Conservation (phyloP, 2,888 invertebrate genomes). For the Stegana nigrithorax region DNA sequence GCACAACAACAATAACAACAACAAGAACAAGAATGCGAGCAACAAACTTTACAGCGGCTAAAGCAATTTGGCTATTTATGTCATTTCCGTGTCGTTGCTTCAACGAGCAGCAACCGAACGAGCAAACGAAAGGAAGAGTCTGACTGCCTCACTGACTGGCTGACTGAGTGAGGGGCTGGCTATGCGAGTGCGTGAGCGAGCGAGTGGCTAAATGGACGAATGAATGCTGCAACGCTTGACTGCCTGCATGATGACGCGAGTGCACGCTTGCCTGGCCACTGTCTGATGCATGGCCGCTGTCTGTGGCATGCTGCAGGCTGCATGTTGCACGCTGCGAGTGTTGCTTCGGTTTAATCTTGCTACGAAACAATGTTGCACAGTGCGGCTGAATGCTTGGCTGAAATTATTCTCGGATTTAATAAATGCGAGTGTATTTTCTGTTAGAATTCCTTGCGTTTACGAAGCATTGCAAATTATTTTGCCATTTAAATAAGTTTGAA, state of each 20-base stretch:
- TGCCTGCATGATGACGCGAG: background rate
- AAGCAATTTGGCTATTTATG: constrained; percentile 19
- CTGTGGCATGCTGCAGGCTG: background rate
- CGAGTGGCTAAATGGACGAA: background rate
- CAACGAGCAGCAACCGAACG: background rate
- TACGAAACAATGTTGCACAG: too few species aligned
- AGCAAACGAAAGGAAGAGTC: background rate
- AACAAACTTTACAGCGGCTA: background rate
- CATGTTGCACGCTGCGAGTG: background rate
- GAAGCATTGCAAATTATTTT: background rate
- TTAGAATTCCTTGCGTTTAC: too few species aligned
- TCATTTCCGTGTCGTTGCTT: constrained; percentile 12
- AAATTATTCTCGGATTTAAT: too few species aligned
- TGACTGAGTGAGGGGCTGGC: background rate
- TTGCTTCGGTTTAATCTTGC: too few species aligned
- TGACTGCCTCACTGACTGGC: background rate
- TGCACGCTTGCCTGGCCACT: background rate
- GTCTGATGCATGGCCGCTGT: background rate
- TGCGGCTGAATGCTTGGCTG: too few species aligned
- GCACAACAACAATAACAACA: background rate
- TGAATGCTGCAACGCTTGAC: background rate
- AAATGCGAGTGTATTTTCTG: too few species aligned
- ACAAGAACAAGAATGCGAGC: background rate
- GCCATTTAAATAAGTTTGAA: too few species aligned
- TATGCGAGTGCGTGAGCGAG: background rate